Evolutionary conservation across 1,140 invertebrate species (phyloP).

Genomic region (Theocolax elegans): DNA sequence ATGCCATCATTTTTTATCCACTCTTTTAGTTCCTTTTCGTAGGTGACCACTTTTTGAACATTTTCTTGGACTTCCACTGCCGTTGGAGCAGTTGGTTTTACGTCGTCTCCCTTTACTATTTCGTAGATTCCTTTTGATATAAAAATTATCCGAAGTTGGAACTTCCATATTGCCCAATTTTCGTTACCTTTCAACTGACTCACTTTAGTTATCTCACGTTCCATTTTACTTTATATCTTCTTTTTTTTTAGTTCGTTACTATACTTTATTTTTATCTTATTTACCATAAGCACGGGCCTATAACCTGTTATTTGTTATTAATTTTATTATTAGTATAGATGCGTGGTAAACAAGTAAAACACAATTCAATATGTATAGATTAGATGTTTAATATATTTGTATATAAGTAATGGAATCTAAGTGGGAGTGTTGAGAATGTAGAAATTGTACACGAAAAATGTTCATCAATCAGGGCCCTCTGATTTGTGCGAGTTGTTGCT

Average conservation of each 20-base stretch:
- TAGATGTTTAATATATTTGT: too few relatives aligned
- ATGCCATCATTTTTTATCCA: constrained; percentile 2
- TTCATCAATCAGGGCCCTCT: too few relatives aligned
- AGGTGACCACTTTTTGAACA: neutral
- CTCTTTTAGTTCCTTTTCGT: neutral
- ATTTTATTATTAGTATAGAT: too few relatives aligned
- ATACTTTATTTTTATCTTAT: neutral
- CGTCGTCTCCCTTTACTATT: neutral
- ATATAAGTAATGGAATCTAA: too few relatives aligned
- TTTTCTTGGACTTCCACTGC: neutral
- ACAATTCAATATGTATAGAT: too few relatives aligned
- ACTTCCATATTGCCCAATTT: constrained; percentile 7
- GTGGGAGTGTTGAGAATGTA: too few relatives aligned
- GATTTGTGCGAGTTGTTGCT: too few relatives aligned
- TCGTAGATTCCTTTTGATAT: neutral
- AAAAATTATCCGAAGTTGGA: neutral
- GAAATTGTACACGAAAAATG: too few relatives aligned
- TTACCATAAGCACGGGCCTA: neutral
- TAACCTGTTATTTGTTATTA: too few relatives aligned
- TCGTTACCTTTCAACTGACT: neutral
- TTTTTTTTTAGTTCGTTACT: neutral
- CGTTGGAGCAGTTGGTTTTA: neutral
- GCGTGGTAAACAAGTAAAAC: too few relatives aligned
- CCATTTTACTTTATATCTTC: neutral
- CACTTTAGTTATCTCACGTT: neutral